phyloP scores from a whole-genome alignment of 1,140 invertebrate genomes.

The Leptopilina boulardi region DNA sequence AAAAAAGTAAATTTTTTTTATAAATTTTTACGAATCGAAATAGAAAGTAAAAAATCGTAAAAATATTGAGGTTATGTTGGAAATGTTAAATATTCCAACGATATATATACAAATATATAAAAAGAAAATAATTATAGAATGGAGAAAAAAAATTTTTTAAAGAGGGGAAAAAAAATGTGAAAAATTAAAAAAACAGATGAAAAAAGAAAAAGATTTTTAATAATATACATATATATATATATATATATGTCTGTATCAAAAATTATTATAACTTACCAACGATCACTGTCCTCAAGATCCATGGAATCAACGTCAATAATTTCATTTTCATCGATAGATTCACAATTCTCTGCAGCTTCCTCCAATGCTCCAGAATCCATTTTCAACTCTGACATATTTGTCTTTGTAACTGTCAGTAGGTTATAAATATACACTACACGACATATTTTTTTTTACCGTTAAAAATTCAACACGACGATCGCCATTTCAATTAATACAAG shows the following conservation, averaged over 20 bases:
- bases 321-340: conserved; percentile 22
- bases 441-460: conserved; percentile 50
- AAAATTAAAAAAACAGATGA: too few species aligned
- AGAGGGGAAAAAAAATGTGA: too few species aligned
- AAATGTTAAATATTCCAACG: too few species aligned
- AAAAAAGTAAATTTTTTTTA: too few species aligned
- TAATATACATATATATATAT: not conserved
- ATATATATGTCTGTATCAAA: too few species aligned
- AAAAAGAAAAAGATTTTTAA: not conserved
- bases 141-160: too few species aligned
- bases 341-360: not conserved
- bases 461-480: conserved; percentile 21
- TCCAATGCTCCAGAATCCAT: conserved; percentile 3
- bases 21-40: too few species aligned
- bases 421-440: conserved; percentile 38
- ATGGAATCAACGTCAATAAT: conserved; percentile 34
- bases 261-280: too few species aligned
- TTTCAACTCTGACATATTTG: conserved; percentile 30
- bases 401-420: conserved; percentile 21
- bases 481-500: conserved; percentile 1
- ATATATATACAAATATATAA: too few species aligned
- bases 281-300: conserved; percentile 30
- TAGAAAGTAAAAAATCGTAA: too few species aligned
- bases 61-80: too few species aligned
- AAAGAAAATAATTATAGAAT: too few species aligned